These are phyloP conservation scores for Acromyrmex echinatior DNA, from an alignment of 1,140 invertebrate species.

Conservation along the genomic window DNA sequence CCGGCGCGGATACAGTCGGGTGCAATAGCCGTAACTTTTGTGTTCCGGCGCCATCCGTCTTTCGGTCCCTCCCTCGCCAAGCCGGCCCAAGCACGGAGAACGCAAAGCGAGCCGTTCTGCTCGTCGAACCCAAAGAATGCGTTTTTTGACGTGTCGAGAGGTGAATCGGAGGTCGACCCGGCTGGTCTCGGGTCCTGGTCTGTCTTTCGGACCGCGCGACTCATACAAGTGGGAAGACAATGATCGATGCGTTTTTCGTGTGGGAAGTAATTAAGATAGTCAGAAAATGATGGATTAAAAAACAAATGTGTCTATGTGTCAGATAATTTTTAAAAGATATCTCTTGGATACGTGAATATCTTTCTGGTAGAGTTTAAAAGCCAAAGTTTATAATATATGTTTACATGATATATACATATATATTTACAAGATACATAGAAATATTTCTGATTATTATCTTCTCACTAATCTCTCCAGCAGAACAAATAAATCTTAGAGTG, in stretches of 20 bases:
- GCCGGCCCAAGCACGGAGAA: neutral
- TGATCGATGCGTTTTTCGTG: slow-evolving; percentile 36
- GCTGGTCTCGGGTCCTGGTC: neutral
- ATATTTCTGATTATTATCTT: slow-evolving; percentile 8
- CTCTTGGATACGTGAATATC: neutral
- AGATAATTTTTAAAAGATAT: neutral
- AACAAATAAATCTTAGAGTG: neutral
- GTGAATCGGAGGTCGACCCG: slow-evolving; percentile 38
- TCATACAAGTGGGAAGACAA: slow-evolving; percentile 35
- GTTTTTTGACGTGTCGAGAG: slow-evolving; percentile 54
- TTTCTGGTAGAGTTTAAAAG: neutral
- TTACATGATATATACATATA: neutral
- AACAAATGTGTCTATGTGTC: neutral
- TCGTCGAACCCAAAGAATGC: slow-evolving; percentile 51
- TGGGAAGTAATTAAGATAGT: slow-evolving; percentile 38
- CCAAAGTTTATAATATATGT: neutral
- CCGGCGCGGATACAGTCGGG: slow-evolving; percentile 62
- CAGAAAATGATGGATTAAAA: slow-evolving; percentile 27
- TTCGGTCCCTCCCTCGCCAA: neutral
- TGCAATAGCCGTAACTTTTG: slow-evolving; percentile 82
- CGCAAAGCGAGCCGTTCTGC: slow-evolving; percentile 48
- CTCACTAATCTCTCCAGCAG: neutral
- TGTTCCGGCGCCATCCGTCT: slow-evolving; percentile 75
- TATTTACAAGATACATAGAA: neutral
- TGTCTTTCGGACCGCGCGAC: slow-evolving; percentile 32